phyloP scores from a whole-genome alignment of 2,888 invertebrate genomes.

The Drosophila testacea region DNA sequence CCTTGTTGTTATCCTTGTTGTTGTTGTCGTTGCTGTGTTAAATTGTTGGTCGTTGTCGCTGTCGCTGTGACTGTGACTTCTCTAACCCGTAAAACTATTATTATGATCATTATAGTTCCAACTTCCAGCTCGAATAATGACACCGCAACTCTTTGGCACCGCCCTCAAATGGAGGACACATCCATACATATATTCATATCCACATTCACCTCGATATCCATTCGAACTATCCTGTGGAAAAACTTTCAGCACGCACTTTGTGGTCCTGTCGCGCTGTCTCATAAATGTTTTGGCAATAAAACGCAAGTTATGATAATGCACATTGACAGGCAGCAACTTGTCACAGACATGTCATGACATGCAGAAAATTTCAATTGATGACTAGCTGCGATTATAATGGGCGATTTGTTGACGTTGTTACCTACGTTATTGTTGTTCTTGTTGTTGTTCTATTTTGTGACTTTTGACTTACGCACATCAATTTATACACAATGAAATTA shows the following conservation, averaged over 20 bases:
- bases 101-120: slow-evolving; percentile 69
- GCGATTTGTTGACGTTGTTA: slow-evolving; percentile 29
- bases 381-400: slow-evolving; percentile 65
- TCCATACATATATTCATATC: not conserved
- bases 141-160: slow-evolving; percentile 33
- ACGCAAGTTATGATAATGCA: slow-evolving; percentile 75
- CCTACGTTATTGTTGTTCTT: not conserved
- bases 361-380: slow-evolving; percentile 66
- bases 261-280: slow-evolving; percentile 49
- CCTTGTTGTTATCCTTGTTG: slow-evolving; percentile 25
- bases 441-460: not conserved
- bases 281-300: slow-evolving; percentile 79
- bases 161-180: slow-evolving; percentile 23
- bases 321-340: slow-evolving; percentile 62
- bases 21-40: slow-evolving; percentile 45
- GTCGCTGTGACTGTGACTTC: slow-evolving; percentile 74
- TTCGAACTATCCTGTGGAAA: not conserved
- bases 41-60: slow-evolving; percentile 67
- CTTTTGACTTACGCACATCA: slow-evolving; percentile 30
- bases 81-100: slow-evolving; percentile 77
- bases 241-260: slow-evolving; percentile 72
- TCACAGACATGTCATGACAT: slow-evolving; percentile 61
- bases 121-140: slow-evolving; percentile 22
- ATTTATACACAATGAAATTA: not conserved
- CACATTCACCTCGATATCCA: not conserved